Evolutionary conservation across 2,888 invertebrate species (phyloP), one percentile per base, ranked within the genome.

Genomic region (Tuta absoluta): DNA sequence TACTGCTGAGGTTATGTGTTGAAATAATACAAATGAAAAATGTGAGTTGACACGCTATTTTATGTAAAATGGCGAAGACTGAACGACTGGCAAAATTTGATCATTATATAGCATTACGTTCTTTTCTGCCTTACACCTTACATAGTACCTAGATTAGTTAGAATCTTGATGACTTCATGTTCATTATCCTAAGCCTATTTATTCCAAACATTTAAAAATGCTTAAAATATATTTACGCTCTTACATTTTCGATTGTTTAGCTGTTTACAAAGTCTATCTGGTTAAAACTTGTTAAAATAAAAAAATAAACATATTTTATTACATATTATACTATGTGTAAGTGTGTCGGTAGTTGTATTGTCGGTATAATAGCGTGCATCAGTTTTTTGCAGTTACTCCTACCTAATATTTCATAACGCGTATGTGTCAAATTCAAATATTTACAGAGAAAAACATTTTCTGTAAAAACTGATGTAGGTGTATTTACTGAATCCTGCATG

Each of bases 241-340:
- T 76, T 76, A 77, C 73, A 74, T 76, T 80, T 78, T 73, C 69
- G 11, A 82, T 81, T 82, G 82, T 85, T 85, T 90, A 85, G 84
- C 78, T 82, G 76, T 85, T 82, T 84, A 84, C 81, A 90, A 89
- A 91, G 85, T 91, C 84, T 91, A 91, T 89, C 86, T 78, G 85
- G 88, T 89, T 89, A 84, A 33, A 33, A 75, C 68, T 78, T 79
- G 83, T 86, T 88, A 74, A 45, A n/a, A 58, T 57, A 53, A 61
- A 37, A 45, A 63, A 75, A 77, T 79, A 81, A 82, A 84, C 77
- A 86, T 89, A 89, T 89, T 89, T 87, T 89, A 89, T 84, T 82
- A 86, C 80, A 84, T 83, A 81, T 76, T 83, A 81, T 76, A 61
- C 38, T 56, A 77, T 81, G 77, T 81, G 78, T 77, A 70, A 72